phyloP scores from a whole-genome alignment of 2,797 vertebrate genomes.

The Emys orbicularis region DNA sequence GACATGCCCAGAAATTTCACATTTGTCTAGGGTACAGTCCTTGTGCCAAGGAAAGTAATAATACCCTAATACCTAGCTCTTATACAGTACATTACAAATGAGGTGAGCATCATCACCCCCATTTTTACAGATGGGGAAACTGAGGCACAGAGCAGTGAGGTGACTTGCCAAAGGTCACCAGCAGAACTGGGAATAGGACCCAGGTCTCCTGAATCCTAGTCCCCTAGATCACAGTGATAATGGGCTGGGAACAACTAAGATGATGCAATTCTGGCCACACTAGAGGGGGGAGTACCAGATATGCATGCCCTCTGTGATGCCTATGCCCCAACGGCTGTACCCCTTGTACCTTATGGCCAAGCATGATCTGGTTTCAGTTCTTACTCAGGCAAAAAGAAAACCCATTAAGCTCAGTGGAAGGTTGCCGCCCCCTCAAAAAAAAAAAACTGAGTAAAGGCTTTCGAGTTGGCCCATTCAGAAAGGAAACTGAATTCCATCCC shows the following conservation, averaged over 20 bases:
- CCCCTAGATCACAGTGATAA: background rate
- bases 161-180: background rate
- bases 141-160: background rate
- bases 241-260: background rate
- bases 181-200: background rate
- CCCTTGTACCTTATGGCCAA: background rate
- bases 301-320: background rate
- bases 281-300: conserved; percentile 9
- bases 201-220: background rate
- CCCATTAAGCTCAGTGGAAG: background rate
- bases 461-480: background rate
- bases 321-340: conserved; percentile 41
- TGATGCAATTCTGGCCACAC: conserved; percentile 13
- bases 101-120: background rate
- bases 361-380: background rate
- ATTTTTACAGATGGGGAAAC: background rate
- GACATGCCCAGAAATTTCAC: background rate
- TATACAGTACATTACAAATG: background rate
- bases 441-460: background rate
- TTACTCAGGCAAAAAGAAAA: background rate
- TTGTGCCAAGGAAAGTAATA: background rate
- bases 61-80: background rate
- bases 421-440: background rate
- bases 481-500: background rate
- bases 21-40: background rate